These are phyloP conservation scores for Acrossocheilus wenchowensis DNA, from an alignment of 2,797 vertebrate genomes.

Conservation along the genomic window DNA sequence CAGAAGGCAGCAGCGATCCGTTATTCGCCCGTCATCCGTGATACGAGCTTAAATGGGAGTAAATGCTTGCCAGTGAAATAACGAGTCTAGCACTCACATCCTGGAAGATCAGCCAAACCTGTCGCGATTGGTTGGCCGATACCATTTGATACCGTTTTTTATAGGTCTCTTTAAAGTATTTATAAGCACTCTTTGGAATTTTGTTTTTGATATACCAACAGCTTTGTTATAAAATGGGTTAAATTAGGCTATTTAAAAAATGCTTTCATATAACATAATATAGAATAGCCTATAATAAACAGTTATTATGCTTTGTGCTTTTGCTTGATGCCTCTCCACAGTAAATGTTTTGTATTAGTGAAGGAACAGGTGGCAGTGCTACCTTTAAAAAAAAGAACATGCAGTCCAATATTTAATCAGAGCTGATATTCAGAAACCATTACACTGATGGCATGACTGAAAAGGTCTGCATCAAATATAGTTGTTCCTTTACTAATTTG, in stretches of 20 bases:
- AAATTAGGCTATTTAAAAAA: background rate
- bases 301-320: too few relatives aligned
- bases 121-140: conserved; percentile 43
- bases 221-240: background rate
- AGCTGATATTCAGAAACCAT: conserved; percentile 9
- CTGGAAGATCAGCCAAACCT: conserved; percentile 24
- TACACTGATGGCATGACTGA: background rate
- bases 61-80: conserved; percentile 57
- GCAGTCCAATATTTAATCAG: background rate
- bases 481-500: background rate
- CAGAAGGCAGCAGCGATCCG: conserved; percentile 61
- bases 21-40: conserved; percentile 61
- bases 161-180: conserved; percentile 5
- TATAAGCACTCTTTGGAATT: background rate
- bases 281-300: background rate
- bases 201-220: background rate
- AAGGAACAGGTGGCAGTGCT: conserved; percentile 23
- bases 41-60: conserved; percentile 66
- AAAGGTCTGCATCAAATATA: background rate
- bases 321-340: background rate
- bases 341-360: background rate
- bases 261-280: background rate
- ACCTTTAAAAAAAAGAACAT: background rate
- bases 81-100: conserved; percentile 41
- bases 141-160: background rate